Evolutionary conservation across 2,888 invertebrate genomes (phyloP), one percentile per base, ranked within the genome.

Genomic region (Tortricodes alternella): DNA sequence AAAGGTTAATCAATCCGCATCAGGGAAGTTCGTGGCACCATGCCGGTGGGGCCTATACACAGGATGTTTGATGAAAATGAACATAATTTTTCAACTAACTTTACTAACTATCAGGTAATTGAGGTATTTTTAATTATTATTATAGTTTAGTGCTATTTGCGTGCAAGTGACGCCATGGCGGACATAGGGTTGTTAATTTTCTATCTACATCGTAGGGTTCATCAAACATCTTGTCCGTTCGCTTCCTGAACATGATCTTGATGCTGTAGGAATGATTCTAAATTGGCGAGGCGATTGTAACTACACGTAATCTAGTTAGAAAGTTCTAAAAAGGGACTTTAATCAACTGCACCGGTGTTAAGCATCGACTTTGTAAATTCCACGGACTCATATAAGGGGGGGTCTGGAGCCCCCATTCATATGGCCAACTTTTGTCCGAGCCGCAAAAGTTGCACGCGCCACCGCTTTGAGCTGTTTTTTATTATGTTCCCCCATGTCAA

Each of bases 191-290:
- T 53, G 62, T 60, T 41, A 37, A 51, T 60, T 64, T 57, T 55
- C 50, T 59, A 56, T 57, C 57, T 56, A 55, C 59, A 53, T 46
- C 43, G 57, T 65, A 61, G 34, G 35, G 46, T 61, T 78, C 70
- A 83, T 85, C 86, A 86, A 88, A 88, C 88, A 86, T 82, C 82
- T 77, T 87, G 87, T 85, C 81, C 60, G 64, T 61, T 72, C 62
- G 68, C 64, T 74, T 75, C 78, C 78, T 76, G 75, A 73, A 74
- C 59, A 60, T 64, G 35, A 61, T 63, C 61, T 55, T 76, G 77
- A 74, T 67, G 63, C 72, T 56, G 60, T 62, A 58, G 67, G 65
- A 71, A 83, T 84, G 83, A 75, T 52, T 72, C 80, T 83, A 84
- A 71, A 70, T 65, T 76, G 72, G 80, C 85, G 83, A 85, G 78